Evolutionary conservation across 2,888 invertebrate genomes (phyloP).

Genomic region (Liodrosophila aerea): DNA sequence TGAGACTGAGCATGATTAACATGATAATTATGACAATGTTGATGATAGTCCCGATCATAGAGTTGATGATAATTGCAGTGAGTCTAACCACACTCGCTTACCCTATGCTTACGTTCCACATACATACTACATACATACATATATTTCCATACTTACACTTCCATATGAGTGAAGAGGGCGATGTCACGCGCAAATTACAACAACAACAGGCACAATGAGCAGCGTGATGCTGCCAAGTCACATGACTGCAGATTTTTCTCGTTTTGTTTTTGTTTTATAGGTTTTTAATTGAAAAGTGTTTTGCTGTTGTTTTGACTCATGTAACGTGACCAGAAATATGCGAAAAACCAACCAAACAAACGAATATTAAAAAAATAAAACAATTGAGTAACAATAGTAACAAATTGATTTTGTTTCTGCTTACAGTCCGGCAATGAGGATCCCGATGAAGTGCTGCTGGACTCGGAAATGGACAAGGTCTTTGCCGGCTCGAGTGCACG

Average conservation of each 20-base stretch:
- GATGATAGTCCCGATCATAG: too few relatives aligned
- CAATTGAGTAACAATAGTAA: slow-evolving; percentile 42
- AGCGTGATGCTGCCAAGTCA: slow-evolving; percentile 64
- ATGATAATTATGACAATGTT: too few relatives aligned
- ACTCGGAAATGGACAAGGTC: slow-evolving; percentile 94
- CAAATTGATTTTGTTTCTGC: background rate
- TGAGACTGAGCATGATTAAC: too few relatives aligned
- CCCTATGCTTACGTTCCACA: slow-evolving; percentile 18
- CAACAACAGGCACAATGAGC: slow-evolving; percentile 27
- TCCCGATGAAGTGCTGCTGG: slow-evolving; percentile 88
- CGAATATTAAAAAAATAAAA: slow-evolving; percentile 3
- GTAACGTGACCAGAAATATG: slow-evolving; percentile 61
- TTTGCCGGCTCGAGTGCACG: slow-evolving; percentile 87
- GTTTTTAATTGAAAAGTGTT: slow-evolving; percentile 73
- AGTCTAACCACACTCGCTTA: slow-evolving; percentile 6
- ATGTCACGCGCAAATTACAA: slow-evolving; percentile 39
- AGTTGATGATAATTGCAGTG: too few relatives aligned
- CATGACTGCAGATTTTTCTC: slow-evolving; percentile 51
- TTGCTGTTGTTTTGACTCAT: slow-evolving; percentile 55
- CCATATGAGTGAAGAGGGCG: slow-evolving; percentile 37
- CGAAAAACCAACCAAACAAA: too few relatives aligned
- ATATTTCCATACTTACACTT: slow-evolving; percentile 45
- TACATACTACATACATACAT: too few relatives aligned
- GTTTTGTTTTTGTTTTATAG: slow-evolving; percentile 55
- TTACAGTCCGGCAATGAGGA: slow-evolving; percentile 84